Conservation (phyloP, 2,888 invertebrate genomes). For the Dicranocentrus wangi region DNA sequence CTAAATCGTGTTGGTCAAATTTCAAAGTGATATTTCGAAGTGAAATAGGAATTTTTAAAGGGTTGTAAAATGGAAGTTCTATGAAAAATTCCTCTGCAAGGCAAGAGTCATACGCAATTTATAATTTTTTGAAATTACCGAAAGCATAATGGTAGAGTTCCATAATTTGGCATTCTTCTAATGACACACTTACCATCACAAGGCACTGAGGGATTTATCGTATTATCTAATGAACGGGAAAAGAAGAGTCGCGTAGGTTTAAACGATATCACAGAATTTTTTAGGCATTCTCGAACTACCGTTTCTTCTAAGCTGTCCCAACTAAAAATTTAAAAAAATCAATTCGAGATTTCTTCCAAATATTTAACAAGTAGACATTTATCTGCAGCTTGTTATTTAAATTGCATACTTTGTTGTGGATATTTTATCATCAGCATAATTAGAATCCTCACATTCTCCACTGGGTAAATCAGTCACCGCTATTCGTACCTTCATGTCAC, state of each 20-base stretch:
- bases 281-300: constrained; percentile 65
- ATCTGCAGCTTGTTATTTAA: too few species aligned
- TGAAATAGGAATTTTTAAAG: constrained; percentile 57
- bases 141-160: too few species aligned
- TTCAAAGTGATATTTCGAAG: constrained; percentile 59
- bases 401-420: constrained; percentile 18
- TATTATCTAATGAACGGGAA: constrained; percentile 73
- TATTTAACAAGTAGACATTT: too few species aligned
- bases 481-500: constrained; percentile 64
- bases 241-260: constrained; percentile 73
- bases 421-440: too few species aligned
- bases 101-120: too few species aligned
- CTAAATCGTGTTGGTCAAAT: constrained; percentile 49
- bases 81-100: constrained; percentile 67
- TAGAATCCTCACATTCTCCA: constrained; percentile 63
- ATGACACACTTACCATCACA: constrained; percentile 68
- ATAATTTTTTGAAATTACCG: too few species aligned
- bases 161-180: too few species aligned
- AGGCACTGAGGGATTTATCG: constrained; percentile 68
- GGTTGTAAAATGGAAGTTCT: constrained; percentile 64
- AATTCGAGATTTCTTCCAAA: too few species aligned
- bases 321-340: constrained; percentile 52
- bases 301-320: constrained; percentile 67
- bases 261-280: constrained; percentile 63
- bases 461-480: constrained; percentile 58